Base-by-base conservation (phyloP, 2,888 invertebrate species). In the Lymantria monacha region DNA sequence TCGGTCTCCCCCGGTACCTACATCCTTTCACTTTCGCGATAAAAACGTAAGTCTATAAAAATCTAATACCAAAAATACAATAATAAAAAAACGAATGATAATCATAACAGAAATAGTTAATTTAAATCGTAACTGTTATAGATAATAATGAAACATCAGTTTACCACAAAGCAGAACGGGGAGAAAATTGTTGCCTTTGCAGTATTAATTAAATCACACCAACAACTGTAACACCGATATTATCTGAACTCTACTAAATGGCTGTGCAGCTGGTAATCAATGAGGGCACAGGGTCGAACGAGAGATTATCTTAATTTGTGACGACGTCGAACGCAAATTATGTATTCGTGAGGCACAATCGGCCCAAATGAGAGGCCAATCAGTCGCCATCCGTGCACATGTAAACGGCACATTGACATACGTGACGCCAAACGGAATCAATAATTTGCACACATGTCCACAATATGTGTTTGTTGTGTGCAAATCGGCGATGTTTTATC, bases 311-410 rank as follows among this genome's bases (percentile, higher is more conserved):
- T 85, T 85, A 85, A 88, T 86, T 22, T 81, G 79, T 70, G 75
- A 71, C 72, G 76, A 72, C 69, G 76, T 66, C 64, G 80, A 70
- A 75, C 76, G 74, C 80, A 76, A 82, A 88, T 90, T 87, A 89
- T 83, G 87, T 84, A 88, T 88, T 85, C 87, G 82, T 69, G 77
- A 66, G 73, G 79, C 83, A 88, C 87, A 88, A 87, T 85, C 83
- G 84, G 66, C 64, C 78, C 83, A 88, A 90, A 90, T 87, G 89
- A 88, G 86, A 79, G 85, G 81, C 82, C 88, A 87, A 89, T 89
- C 89, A 84, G 81, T 74, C 72, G 65, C 69, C 78, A 74, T 59
- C 73, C 72, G 68, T 69, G 76, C 69, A 64, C 69, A 61, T 70
- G 77, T 74, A 73, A 82, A 74, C 78, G 80, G 72, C 73, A 71